Evolutionary conservation across 2,797 vertebrate species (phyloP).

Genomic region (Onychomys leucogaster): DNA sequence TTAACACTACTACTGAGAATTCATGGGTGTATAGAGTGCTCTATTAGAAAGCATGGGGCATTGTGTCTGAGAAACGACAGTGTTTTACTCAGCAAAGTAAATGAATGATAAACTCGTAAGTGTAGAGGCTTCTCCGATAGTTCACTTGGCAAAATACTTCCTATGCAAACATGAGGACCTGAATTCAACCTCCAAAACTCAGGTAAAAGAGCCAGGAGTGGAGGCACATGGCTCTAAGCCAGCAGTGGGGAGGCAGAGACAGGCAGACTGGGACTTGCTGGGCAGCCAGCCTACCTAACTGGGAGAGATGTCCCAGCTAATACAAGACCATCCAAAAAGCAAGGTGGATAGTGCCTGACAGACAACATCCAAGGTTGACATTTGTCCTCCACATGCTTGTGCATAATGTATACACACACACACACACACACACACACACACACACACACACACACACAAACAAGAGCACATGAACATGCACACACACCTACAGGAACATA

Average conservation of each 20-base stretch:
- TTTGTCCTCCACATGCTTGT: neutral
- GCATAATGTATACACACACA: too few relatives aligned
- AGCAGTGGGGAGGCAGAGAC: neutral
- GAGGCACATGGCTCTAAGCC: neutral
- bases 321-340: neutral
- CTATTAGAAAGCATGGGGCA: neutral
- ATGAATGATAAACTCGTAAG: neutral
- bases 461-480: neutral
- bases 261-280: neutral
- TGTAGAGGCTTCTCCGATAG: neutral
- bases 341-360: neutral
- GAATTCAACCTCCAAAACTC: neutral
- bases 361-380: neutral
- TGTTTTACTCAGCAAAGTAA: constrained; percentile 40
- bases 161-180: neutral
- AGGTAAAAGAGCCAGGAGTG: neutral
- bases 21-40: neutral
- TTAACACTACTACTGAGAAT: neutral
- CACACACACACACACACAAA: too few relatives aligned
- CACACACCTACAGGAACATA: neutral
- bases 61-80: neutral
- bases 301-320: neutral
- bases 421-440: too few relatives aligned
- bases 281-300: neutral
- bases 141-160: neutral